Evolutionary conservation across 2,797 vertebrate species (phyloP).

Genomic region (Smutsia gigantea): DNA sequence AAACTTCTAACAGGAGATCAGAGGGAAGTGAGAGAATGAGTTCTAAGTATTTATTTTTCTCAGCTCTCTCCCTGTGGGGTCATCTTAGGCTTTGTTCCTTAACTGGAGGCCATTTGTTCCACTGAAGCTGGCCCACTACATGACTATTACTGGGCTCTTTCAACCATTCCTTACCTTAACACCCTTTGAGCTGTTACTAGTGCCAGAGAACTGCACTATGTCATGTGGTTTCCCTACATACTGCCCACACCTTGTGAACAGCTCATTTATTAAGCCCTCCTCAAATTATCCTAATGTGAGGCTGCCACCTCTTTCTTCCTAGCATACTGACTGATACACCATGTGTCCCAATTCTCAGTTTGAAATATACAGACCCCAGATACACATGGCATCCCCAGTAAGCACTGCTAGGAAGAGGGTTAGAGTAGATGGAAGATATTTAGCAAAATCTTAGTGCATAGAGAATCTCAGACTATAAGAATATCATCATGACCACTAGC

Average conservation of each 20-base stretch:
- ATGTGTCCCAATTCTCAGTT: conserved; percentile 51
- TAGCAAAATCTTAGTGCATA: neutral
- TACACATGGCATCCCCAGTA: neutral
- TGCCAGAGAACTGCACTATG: neutral
- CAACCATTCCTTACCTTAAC: neutral
- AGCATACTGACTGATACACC: conserved; percentile 34
- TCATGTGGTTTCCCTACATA: neutral
- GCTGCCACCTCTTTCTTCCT: conserved; percentile 60
- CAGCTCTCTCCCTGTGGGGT: neutral
- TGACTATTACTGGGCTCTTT: neutral
- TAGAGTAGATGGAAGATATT: neutral
- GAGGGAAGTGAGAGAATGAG: neutral
- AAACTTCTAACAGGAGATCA: neutral
- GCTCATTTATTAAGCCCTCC: conserved; percentile 49
- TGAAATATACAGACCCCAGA: conserved; percentile 23
- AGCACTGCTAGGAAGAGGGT: neutral
- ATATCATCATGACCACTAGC: neutral
- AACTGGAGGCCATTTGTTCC: conserved; percentile 17
- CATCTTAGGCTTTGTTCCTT: neutral
- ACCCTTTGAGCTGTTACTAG: neutral
- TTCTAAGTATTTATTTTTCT: conserved; percentile 32
- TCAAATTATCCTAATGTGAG: conserved; percentile 44
- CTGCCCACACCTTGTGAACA: conserved; percentile 38
- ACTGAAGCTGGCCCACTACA: neutral
- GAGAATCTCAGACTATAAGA: neutral